Percentiles rank a stretch among this genome's conserved stretches.
These are phyloP conservation scores for Chelonus insularis DNA, from an alignment of 1,140 invertebrate species.

Conservation along the genomic window DNA sequence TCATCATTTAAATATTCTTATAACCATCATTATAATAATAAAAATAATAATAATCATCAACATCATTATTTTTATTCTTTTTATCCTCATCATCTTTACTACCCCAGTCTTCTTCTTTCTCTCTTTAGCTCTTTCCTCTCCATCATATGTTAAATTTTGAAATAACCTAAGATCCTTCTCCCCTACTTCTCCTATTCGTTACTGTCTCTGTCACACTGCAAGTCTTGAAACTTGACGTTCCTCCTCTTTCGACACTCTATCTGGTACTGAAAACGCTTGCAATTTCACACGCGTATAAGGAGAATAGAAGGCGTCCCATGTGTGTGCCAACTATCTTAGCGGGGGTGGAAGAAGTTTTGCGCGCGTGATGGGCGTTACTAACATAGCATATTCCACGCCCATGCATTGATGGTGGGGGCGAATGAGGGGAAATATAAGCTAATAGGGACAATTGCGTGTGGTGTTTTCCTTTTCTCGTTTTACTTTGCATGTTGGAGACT, in stretches of 20 bases:
- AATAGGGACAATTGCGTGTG: background rate
- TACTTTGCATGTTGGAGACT: background rate
- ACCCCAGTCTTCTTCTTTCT: constrained; percentile 17
- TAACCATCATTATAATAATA: too few relatives aligned
- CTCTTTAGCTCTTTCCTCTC: constrained; percentile 28
- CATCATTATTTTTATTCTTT: too few relatives aligned
- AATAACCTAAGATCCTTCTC: constrained; percentile 45
- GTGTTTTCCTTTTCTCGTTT: background rate
- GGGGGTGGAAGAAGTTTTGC: constrained; percentile 18
- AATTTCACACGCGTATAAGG: background rate
- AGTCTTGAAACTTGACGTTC: background rate
- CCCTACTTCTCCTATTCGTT: constrained; percentile 22
- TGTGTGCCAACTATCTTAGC: constrained; percentile 9
- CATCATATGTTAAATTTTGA: constrained; percentile 50
- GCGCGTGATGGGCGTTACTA: background rate
- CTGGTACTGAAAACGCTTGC: constrained; percentile 1
- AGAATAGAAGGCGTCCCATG: background rate
- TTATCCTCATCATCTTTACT: constrained; percentile 31
- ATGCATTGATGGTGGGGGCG: constrained; percentile 3
- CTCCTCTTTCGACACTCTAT: constrained; percentile 1
- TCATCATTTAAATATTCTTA: too few relatives aligned
- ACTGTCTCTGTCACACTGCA: background rate
- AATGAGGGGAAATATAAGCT: constrained; percentile 3
- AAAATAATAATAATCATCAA: too few relatives aligned
- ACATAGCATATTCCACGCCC: background rate